A percentile compares a stretch with the other conserved stretches of the same genome.
phyloP scores from a whole-genome alignment of 2,888 invertebrate genomes.

The Dasypogon diadema region DNA sequence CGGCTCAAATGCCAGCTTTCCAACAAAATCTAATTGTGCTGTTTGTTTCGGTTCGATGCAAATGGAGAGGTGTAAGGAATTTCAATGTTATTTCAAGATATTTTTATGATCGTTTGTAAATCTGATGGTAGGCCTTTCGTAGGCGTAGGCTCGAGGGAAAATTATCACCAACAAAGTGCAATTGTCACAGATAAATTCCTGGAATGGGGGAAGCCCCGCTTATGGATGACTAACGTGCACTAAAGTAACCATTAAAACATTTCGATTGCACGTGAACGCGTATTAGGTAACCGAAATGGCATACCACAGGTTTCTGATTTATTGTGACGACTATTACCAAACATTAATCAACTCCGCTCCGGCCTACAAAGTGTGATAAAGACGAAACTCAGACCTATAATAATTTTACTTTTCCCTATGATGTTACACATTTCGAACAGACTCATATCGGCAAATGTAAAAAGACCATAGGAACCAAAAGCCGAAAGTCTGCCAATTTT shows the following conservation, averaged over 20 bases:
- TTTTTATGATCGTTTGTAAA: too few species aligned
- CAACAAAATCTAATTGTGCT: slow-evolving; percentile 6
- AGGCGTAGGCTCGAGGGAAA: too few species aligned
- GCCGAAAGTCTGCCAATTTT: slow-evolving; percentile 27
- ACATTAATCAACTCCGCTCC: slow-evolving; percentile 22
- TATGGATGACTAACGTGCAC: too few species aligned
- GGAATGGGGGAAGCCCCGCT: too few species aligned
- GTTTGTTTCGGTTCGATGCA: slow-evolving; percentile 8
- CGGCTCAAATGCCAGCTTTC: not conserved
- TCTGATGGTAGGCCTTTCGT: too few species aligned
- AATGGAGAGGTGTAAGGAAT: slow-evolving; percentile 39
- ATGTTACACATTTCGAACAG: too few species aligned
- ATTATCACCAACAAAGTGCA: too few species aligned
- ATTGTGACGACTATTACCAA: slow-evolving; percentile 23
- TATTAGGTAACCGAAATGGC: not conserved
- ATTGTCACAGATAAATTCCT: too few species aligned
- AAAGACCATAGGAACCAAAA: too few species aligned
- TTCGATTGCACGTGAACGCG: not conserved
- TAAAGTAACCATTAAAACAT: not conserved
- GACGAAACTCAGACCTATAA: not conserved
- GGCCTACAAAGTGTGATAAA: slow-evolving; percentile 20
- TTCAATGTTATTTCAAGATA: slow-evolving; percentile 43
- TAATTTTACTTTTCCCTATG: not conserved
- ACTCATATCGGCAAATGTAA: too few species aligned
- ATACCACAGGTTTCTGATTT: slow-evolving; percentile 31